Base-by-base conservation (phyloP, 2,113 vertebrate species). In the Chaenogobius annularis region DNA sequence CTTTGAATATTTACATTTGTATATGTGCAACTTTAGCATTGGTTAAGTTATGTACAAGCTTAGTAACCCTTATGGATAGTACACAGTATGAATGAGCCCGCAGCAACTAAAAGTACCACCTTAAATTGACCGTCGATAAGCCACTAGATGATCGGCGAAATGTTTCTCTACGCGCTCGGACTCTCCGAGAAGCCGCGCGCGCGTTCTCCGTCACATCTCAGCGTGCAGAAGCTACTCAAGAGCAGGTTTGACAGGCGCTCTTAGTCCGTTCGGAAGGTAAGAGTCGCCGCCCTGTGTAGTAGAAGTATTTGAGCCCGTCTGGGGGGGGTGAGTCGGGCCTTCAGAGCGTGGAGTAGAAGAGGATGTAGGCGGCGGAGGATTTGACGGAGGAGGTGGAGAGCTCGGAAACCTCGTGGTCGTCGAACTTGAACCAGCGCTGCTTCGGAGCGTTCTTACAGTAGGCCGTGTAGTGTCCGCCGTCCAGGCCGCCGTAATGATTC, bases 341-440 rank as follows among this genome's bases (percentile, higher is more conserved):
- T 96, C 63, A 97, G 75, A 80, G 94, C 91, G 96, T 94, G 23
- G 96, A 96, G 90, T 98, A 99, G 89, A 99, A 99, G 83, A 99
- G 94, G 87, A 99, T 99, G 85, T 99, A 99, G 11, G 96, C 96
- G 4, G 98, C 98, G 0, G 98, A 96, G 3, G 97, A 97, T 81
- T 96, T 97, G 89, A 99, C 96, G 0, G 96, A 93, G 7, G 96
- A 94, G 6, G 95, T 81, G 0, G 96, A 96, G 78, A 99, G 95
- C 0, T 98, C 96, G 0, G 95, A 95, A 20, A 99, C 97, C 85
- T 99, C 97, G 0, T 98, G 96, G 84, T 99, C 98, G 6, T 99
- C 97, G n/a, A 98, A 99, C 84, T 98, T 99, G 83, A 92, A 97
- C 98, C 98, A 99, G 73, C 95, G 94, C 70, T 98, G 96, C 52